These are phyloP conservation scores for Globodera ellingtonae DNA, from an alignment of 1,140 invertebrate species.

Conservation along the genomic window DNA sequence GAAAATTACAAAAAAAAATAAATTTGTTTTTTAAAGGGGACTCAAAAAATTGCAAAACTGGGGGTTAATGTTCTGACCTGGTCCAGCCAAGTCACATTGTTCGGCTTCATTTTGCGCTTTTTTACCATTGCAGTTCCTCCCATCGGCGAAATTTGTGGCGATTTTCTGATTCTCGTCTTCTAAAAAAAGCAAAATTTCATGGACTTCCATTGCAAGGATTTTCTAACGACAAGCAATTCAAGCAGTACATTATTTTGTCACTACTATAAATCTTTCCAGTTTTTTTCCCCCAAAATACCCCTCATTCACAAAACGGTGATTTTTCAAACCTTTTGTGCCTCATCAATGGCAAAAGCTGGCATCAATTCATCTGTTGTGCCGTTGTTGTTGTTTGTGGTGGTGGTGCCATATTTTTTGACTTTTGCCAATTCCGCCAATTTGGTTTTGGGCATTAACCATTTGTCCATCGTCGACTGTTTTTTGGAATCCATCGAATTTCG, in stretches of 20 bases:
- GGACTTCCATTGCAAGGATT: not conserved
- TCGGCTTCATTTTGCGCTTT: not conserved
- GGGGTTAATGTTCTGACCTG: not conserved
- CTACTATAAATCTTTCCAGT: too few relatives aligned
- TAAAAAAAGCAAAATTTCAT: too few relatives aligned
- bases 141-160: not conserved
- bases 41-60: not conserved
- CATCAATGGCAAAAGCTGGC: not conserved
- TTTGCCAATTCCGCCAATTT: not conserved
- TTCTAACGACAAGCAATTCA: too few relatives aligned
- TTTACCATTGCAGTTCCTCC: not conserved
- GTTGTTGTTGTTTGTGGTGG: not conserved
- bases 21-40: too few relatives aligned
- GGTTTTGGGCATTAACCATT: not conserved
- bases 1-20: too few relatives aligned
- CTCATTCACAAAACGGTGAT: too few relatives aligned
- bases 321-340: not conserved
- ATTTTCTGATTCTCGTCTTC: not conserved
- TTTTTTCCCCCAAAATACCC: too few relatives aligned
- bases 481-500: not conserved
- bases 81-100: slow-evolving; percentile 1
- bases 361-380: not conserved
- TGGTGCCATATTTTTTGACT: too few relatives aligned
- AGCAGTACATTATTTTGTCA: too few relatives aligned
- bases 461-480: slow-evolving; percentile 3